Evolutionary conservation across 1,140 invertebrate genomes (phyloP), one percentile per base, ranked within the genome.

Genomic region (Apis florea): DNA sequence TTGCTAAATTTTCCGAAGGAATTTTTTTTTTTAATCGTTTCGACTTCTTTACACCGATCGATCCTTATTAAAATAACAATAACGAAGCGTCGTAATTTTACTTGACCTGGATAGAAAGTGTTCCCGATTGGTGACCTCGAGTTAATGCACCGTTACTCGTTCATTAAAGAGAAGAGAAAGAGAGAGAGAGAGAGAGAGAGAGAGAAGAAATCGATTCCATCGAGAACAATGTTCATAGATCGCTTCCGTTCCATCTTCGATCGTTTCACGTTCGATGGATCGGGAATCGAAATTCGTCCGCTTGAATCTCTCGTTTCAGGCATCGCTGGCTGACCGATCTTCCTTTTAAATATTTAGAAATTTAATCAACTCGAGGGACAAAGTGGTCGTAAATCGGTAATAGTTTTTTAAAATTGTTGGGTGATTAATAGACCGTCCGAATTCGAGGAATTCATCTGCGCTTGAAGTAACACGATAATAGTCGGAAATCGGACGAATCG

Each of bases 61-160:
- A 47, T 51, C 67, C 24, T 47, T 59, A 67, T 81, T 51, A 66
- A 31, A 64, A 64, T 31, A 78, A n/a, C n/a, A n/a, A 69, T 82
- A 68, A 82, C 53, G 59, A 64, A 6, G 5, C 61, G 58, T 5
- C 26, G 31, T 54, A 73, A 73, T 86, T 74, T 86, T 24, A 21
- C 78, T 15, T 51, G 21, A 56, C 21, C 63, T 26, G 31, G 49
- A 15, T 83, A 86, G 85, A 87, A 87, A 87, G 85, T 87, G 77
- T 87, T 83, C 85, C 64, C 79, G 59, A 81, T 81, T 12, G 75
- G 53, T 19, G 58, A 10, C 64, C 72, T 58, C 53, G 64, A 64
- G 73, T 81, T 86, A 84, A 87, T 86, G 73, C 79, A 84, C 82
- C 85, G 85, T 86, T 79, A 81, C 85, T 51, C 66, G 12, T 74